These are phyloP conservation scores for Stenopsyche tienmushanensis DNA, from an alignment of 1,140 invertebrate genomes.

Conservation along the genomic window DNA sequence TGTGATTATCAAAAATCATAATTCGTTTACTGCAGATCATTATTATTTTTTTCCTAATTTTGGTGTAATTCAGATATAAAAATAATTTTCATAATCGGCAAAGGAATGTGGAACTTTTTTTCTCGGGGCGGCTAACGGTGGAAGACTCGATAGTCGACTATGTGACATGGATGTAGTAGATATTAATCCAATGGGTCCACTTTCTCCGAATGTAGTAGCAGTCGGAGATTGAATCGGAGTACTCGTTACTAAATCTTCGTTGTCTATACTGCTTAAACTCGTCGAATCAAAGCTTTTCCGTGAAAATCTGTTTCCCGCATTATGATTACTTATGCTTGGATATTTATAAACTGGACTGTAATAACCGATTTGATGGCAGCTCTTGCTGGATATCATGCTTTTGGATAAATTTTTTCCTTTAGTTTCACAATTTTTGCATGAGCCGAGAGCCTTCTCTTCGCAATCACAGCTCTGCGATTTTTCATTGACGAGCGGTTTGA, in stretches of 20 bases:
- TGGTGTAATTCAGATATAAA: conserved; percentile 58
- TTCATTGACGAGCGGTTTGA: conserved; percentile 37
- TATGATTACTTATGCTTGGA: conserved; percentile 54
- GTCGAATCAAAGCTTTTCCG: conserved; percentile 36
- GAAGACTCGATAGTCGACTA: conserved; percentile 46
- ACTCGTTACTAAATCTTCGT: conserved; percentile 35
- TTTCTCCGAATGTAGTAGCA: conserved; percentile 35
- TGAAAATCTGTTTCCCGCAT: conserved; percentile 32
- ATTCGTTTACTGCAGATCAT: not conserved
- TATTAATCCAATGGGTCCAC: conserved; percentile 41
- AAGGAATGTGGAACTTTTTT: conserved; percentile 48
- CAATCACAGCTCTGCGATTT: conserved; percentile 34
- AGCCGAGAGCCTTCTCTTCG: conserved; percentile 31
- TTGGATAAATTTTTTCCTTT: conserved; percentile 14
- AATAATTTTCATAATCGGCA: conserved; percentile 63
- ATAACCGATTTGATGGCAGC: conserved; percentile 43
- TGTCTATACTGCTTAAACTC: conserved; percentile 38
- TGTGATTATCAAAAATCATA: too few species aligned
- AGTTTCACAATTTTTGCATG: conserved; percentile 29
- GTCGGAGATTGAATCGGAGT: conserved; percentile 42
- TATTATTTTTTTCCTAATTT: not conserved
- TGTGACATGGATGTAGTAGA: conserved; percentile 50
- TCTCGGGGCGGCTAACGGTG: conserved; percentile 45
- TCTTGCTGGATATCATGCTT: conserved; percentile 39
- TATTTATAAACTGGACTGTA: conserved; percentile 57